Evolutionary conservation across 2,113 vertebrate species (phyloP).

Genomic region (Toxostoma redivivum): DNA sequence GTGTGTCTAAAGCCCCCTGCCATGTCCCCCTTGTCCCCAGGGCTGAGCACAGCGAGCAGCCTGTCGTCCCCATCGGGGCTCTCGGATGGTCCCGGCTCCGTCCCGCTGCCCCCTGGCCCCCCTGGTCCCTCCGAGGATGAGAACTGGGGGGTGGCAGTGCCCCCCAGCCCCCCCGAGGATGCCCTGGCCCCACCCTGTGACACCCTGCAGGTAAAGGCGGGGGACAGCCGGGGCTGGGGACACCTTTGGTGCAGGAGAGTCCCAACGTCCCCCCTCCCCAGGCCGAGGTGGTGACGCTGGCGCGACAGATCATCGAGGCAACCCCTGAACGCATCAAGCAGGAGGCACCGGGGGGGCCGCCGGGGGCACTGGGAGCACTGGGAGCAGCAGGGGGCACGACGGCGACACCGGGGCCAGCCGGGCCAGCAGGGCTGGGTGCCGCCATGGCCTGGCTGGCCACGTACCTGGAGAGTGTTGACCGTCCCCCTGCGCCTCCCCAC

Average conservation of each 20-base stretch:
- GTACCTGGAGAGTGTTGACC: background rate
- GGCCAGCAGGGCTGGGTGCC: background rate
- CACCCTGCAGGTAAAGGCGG: background rate
- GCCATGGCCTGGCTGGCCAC: conserved; percentile 6
- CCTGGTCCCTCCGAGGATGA: background rate
- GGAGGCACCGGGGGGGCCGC: background rate
- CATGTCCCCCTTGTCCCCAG: background rate
- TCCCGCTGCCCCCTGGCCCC: background rate
- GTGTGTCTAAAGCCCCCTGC: fast-evolving
- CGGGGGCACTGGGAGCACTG: background rate
- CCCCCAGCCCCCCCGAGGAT: background rate
- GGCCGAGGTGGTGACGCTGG: background rate
- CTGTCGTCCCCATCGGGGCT: background rate
- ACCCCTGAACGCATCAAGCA: background rate
- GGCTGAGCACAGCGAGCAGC: background rate
- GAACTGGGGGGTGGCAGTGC: background rate
- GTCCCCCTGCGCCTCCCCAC: background rate
- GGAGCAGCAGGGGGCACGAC: background rate
- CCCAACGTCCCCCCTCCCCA: fast-evolving
- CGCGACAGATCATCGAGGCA: background rate
- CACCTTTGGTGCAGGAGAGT: fast-evolving
- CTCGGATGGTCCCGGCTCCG: background rate
- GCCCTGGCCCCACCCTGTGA: background rate
- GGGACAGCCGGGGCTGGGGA: background rate
- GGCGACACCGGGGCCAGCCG: background rate